These are phyloP conservation scores for Drosophila watanabei DNA, from an alignment of 1,140 invertebrate species.

Conservation along the genomic window DNA sequence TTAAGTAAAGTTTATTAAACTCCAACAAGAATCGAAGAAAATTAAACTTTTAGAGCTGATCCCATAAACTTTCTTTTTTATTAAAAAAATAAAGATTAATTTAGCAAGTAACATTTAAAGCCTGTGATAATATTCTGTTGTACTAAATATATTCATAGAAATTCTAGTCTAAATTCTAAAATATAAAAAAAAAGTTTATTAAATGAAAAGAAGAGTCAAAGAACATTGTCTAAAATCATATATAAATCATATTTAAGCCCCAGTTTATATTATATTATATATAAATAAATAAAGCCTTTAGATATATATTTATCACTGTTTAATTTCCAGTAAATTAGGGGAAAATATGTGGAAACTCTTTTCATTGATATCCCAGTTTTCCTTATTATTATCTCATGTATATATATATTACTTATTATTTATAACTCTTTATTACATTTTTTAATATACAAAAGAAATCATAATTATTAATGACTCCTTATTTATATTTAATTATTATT, in stretches of 20 bases:
- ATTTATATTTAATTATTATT: background rate
- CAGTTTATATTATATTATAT: background rate
- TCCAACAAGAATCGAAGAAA: background rate
- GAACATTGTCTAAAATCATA: background rate
- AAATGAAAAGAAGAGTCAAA: background rate
- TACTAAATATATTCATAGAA: no score
- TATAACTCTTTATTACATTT: background rate
- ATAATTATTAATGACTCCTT: background rate
- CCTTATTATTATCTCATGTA: background rate
- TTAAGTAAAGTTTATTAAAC: background rate
- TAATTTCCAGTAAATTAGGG: background rate
- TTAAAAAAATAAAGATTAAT: no score
- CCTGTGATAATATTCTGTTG: no score
- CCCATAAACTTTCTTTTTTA: no score
- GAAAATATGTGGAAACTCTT: background rate
- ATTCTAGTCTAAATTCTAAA: no score
- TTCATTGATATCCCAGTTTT: background rate
- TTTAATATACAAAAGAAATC: background rate
- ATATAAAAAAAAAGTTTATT: background rate
- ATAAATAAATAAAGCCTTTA: background rate
- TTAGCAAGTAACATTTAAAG: no score
- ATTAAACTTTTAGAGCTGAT: no score
- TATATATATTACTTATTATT: background rate
- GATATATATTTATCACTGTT: background rate
- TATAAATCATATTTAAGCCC: background rate